Evolutionary conservation across 2,888 invertebrate species (phyloP), one percentile per base, ranked within the genome.

Genomic region (Drosophila mimica): DNA sequence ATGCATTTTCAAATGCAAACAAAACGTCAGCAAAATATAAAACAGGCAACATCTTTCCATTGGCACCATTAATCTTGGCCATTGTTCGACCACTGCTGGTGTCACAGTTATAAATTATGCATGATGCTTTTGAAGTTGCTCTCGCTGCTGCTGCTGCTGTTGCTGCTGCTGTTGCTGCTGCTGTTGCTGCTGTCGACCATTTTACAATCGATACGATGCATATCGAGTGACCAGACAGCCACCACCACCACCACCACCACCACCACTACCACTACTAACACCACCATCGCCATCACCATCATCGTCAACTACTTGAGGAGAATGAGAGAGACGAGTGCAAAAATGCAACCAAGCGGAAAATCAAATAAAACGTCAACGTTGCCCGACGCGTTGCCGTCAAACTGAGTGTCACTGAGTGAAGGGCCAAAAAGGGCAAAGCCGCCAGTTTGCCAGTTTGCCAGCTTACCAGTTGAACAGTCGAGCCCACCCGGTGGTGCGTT

Each of bases 311-410:
- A 43, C 57, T 58, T 54, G 61, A n/a, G n/a, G 13, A 56, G 54
- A 56, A 9, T 9, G 48, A 49, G 62, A 57, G 65, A 46, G 65
- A 70, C 77, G 85, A 84, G 83, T 77, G 84, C 74, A 79, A 64
- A 83, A 82, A 77, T 70, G 80, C 89, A 89, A 57, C 88, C 75
- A 84, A 81, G 89, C 91, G 88, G 83, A 88, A 90, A 90, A 90
- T 90, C 91, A 91, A 91, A 90, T 90, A 87, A 89, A 87, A 87
- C 89, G 87, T 86, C 84, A 90, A 78, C 83, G 78, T 74, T 65
- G 49, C 59, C 71, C 70, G 70, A 61, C 69, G 69, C 67, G 48
- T 62, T 61, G 53, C 70, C 76, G 64, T 70, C 68, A 69, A 66
- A 64, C 79, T 62, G 69, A 70, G 70, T 77, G 78, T 75, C 75